Evolutionary conservation across 2,113 vertebrate genomes (phyloP).

Genomic region (Ailuropoda melanoleuca): DNA sequence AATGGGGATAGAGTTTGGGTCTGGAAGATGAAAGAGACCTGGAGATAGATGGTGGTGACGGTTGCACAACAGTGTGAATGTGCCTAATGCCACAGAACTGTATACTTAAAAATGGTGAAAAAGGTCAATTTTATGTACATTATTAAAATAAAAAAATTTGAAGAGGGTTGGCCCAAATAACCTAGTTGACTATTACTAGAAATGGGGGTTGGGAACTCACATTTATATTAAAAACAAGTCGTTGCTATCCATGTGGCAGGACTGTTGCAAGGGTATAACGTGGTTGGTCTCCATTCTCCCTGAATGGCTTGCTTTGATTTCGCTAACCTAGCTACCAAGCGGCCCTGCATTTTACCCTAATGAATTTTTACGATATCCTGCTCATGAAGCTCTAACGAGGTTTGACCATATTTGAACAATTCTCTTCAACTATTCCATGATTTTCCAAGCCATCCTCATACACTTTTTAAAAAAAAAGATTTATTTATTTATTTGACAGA

Average conservation of each 20-base stretch:
- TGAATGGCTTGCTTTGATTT: too few relatives aligned
- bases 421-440: not conserved
- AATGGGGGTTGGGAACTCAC: not conserved
- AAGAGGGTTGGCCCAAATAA: not conserved
- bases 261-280: rapidly evolving
- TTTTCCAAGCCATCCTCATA: not conserved
- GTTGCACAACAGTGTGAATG: not conserved
- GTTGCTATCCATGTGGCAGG: not conserved
- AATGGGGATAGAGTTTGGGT: not conserved
- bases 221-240: not conserved
- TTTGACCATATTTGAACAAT: not conserved
- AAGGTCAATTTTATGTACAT: not conserved
- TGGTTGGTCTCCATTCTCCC: not conserved
- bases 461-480: too few relatives aligned
- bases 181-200: not conserved
- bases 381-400: too few relatives aligned
- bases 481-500: too few relatives aligned
- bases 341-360: not conserved
- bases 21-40: not conserved
- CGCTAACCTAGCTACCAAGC: not conserved
- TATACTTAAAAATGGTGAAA: not conserved
- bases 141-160: not conserved
- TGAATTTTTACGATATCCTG: not conserved
- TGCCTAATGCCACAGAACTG: not conserved
- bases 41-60: not conserved